Conservation (phyloP, 2,113 vertebrate species). For the Pygoscelis adeliae region DNA sequence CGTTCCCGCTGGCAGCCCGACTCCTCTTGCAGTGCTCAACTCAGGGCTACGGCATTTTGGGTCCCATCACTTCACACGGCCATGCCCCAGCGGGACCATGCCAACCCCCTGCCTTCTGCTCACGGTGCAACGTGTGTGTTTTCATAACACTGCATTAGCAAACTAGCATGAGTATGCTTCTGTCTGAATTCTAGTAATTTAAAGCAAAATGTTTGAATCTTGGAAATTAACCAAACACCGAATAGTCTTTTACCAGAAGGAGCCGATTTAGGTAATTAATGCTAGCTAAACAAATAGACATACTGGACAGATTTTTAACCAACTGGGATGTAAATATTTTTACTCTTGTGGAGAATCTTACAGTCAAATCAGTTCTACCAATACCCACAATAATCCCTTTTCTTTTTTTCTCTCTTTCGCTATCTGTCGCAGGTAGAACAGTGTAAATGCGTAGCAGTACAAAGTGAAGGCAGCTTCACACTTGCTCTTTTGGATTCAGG, state of each 20-base stretch:
- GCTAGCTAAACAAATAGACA: not conserved
- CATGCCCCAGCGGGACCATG: accelerated
- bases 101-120: not conserved
- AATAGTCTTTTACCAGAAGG: not conserved
- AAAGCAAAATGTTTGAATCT: not conserved
- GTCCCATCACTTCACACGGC: too few species aligned
- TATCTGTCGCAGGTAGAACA: not conserved
- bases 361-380: not conserved
- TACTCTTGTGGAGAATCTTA: not conserved
- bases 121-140: accelerated
- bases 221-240: not conserved
- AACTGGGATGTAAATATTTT: slow-evolving; percentile 26
- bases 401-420: not conserved
- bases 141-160: not conserved
- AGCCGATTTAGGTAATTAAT: not conserved
- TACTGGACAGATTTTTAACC: slow-evolving; percentile 9
- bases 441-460: too few species aligned
- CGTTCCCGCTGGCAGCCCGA: accelerated
- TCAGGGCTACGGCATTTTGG: too few species aligned
- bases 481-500: not conserved
- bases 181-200: not conserved
- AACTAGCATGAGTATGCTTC: not conserved
- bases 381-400: not conserved
- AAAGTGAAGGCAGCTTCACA: not conserved
- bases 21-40: not conserved